Percentiles rank a stretch among this genome's conserved stretches.
These are phyloP conservation scores for Erpetoichthys calabaricus DNA, from an alignment of 2,797 vertebrate species.

Conservation along the genomic window DNA sequence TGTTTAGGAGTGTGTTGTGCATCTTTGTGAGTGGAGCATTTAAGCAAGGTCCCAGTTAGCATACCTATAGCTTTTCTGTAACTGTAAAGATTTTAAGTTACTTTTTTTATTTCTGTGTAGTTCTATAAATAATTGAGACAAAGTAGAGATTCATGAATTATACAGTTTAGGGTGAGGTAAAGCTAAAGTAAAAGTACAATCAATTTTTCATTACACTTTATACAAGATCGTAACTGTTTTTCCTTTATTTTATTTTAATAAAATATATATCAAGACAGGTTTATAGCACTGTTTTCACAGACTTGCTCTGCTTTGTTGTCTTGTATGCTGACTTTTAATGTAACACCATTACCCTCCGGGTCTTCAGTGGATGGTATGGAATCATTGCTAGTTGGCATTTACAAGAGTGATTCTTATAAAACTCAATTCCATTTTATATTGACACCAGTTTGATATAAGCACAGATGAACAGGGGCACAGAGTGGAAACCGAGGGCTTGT, in stretches of 20 bases:
- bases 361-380: too few relatives aligned
- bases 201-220: neutral
- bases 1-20: too few relatives aligned
- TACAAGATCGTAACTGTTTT: neutral
- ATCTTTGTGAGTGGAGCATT: too few relatives aligned
- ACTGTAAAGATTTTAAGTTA: conserved; percentile 28
- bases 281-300: neutral
- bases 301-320: neutral
- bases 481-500: too few relatives aligned
- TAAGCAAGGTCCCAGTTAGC: too few relatives aligned
- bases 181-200: neutral
- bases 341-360: too few relatives aligned
- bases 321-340: neutral
- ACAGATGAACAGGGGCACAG: too few relatives aligned
- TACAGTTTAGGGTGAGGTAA: neutral
- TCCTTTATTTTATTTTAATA: neutral
- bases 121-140: neutral
- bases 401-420: too few relatives aligned
- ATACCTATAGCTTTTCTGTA: conserved; percentile 66
- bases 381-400: too few relatives aligned
- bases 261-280: neutral
- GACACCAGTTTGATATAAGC: too few relatives aligned
- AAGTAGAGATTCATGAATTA: conserved; percentile 1
- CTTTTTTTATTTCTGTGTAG: neutral
- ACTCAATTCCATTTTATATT: too few relatives aligned